phyloP scores from a whole-genome alignment of 2,888 invertebrate species.

The Thereva nobilitata region DNA sequence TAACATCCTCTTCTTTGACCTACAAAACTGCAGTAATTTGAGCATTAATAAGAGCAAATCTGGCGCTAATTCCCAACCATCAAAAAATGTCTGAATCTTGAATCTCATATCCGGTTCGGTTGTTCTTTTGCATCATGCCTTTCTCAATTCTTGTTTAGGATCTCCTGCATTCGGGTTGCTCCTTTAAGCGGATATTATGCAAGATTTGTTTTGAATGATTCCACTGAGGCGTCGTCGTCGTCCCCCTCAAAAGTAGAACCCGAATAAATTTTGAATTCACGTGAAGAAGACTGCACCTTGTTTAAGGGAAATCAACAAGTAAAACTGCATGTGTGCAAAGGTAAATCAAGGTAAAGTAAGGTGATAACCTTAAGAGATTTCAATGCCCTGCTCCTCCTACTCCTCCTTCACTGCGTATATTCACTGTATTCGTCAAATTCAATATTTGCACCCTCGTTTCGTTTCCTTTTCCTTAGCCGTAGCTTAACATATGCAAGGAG shows the following conservation, averaged over 20 bases:
- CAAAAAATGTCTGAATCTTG: neutral
- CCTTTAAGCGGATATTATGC: neutral
- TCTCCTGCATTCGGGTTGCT: neutral
- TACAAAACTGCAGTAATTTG: neutral
- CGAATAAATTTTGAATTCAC: slow-evolving; percentile 7
- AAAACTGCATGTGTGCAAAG: too few species aligned
- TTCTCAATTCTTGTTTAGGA: neutral
- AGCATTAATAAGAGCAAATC: neutral
- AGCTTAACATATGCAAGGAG: too few species aligned
- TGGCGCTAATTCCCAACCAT: neutral
- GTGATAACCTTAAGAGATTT: too few species aligned
- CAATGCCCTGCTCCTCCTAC: too few species aligned
- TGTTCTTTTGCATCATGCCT: neutral
- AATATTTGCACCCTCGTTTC: too few species aligned
- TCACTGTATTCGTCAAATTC: too few species aligned
- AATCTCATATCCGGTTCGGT: neutral
- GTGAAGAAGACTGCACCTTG: slow-evolving; percentile 10
- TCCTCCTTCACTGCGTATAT: too few species aligned
- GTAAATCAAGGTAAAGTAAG: too few species aligned
- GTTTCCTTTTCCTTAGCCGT: too few species aligned
- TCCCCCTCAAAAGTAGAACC: neutral
- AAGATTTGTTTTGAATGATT: neutral
- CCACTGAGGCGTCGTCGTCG: neutral
- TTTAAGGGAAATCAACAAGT: too few species aligned
- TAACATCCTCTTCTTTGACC: slow-evolving; percentile 1